Conservation (phyloP, 2,797 vertebrate species). For the Coilia nasus region DNA sequence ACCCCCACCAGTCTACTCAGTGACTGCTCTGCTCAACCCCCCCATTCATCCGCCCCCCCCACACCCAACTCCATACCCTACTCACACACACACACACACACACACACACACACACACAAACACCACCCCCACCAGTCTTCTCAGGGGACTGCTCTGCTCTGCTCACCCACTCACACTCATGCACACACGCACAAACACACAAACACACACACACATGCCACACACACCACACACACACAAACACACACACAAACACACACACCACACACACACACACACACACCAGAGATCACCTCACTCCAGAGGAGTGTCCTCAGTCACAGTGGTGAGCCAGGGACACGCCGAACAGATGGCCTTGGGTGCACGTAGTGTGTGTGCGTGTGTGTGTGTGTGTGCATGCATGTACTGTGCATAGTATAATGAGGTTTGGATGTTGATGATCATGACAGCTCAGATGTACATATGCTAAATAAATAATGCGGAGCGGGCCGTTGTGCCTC, state of each 20-base stretch:
- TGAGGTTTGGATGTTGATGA: background rate
- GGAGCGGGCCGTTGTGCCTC: background rate
- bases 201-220: background rate
- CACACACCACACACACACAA: conserved; percentile 29
- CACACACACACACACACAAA: background rate
- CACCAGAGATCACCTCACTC: background rate
- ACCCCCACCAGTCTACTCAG: too few species aligned
- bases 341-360: background rate
- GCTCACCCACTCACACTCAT: background rate
- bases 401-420: background rate
- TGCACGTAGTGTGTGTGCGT: too few species aligned
- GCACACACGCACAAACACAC: background rate
- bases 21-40: too few species aligned
- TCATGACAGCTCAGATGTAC: background rate
- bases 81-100: conserved; percentile 1
- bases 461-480: background rate
- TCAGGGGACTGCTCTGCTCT: too few species aligned
- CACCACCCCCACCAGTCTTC: too few species aligned
- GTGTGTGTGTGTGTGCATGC: too few species aligned
- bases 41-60: too few species aligned
- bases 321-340: conserved; percentile 1
- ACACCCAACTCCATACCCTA: too few species aligned
- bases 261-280: conserved; percentile 6
- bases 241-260: conserved; percentile 16
- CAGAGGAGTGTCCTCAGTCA: background rate